These are phyloP conservation scores for Centropus unirufus DNA, from an alignment of 2,113 vertebrate species.

Conservation along the genomic window DNA sequence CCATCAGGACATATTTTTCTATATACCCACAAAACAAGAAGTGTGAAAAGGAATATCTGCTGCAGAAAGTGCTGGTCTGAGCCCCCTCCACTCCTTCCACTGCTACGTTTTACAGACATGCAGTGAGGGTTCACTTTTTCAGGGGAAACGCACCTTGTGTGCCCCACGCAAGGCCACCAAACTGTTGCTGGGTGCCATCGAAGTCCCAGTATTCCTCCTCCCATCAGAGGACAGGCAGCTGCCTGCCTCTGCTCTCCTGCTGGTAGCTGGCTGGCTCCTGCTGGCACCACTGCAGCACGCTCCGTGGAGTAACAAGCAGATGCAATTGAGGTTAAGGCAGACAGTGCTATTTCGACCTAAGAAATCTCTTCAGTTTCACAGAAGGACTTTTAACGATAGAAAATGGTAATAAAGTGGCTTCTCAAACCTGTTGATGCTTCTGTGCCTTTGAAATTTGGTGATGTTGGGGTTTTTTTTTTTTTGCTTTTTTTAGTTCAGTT, in stretches of 20 bases:
- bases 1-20: not conserved
- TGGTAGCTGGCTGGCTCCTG: not conserved
- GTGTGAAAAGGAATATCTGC: not conserved
- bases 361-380: not conserved
- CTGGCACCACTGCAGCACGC: not conserved
- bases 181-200: not conserved
- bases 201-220: not conserved
- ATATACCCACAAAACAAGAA: not conserved
- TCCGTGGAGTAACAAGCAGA: not conserved
- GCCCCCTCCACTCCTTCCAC: not conserved
- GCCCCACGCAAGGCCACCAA: not conserved
- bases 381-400: rapidly evolving
- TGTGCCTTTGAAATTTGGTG: not conserved
- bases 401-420: not conserved
- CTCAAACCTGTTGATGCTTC: not conserved
- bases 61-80: not conserved
- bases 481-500: not conserved
- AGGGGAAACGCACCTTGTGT: too few relatives aligned
- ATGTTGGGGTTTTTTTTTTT: too few relatives aligned
- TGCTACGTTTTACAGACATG: not conserved
- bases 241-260: not conserved
- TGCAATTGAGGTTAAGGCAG: not conserved
- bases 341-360: not conserved
- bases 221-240: not conserved
- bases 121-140: too few relatives aligned